phyloP scores from a whole-genome alignment of 2,888 invertebrate species.

The Apomyelois bistriatella region DNA sequence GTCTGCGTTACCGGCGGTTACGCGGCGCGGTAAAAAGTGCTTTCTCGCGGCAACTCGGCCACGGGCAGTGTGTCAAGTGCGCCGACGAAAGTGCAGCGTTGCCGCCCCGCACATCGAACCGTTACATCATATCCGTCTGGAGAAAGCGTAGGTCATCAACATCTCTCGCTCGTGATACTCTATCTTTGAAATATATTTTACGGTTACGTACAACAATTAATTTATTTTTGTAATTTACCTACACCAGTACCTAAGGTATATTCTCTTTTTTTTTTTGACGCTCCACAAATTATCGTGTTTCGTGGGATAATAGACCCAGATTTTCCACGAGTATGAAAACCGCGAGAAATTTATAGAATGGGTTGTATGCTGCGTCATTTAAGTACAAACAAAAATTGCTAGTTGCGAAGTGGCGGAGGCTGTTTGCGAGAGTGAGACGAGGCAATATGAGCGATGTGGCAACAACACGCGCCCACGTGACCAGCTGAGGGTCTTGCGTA shows the following conservation, averaged over 20 bases:
- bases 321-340: too few species aligned
- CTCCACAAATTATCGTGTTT: too few species aligned
- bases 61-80: constrained; percentile 80
- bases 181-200: neutral
- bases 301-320: too few species aligned
- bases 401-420: constrained; percentile 57
- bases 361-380: constrained; percentile 67
- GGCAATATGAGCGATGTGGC: constrained; percentile 52
- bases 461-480: constrained; percentile 74
- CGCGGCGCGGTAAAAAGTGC: constrained; percentile 74
- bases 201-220: too few species aligned
- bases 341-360: constrained; percentile 49
- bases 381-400: constrained; percentile 72
- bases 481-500: constrained; percentile 74
- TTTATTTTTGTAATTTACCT: too few species aligned
- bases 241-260: too few species aligned
- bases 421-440: constrained; percentile 58
- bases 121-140: constrained; percentile 74
- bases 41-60: constrained; percentile 77
- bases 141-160: constrained; percentile 72
- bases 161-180: constrained; percentile 27
- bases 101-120: constrained; percentile 54
- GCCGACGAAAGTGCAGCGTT: constrained; percentile 74
- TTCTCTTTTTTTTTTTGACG: too few species aligned
- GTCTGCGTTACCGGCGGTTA: constrained; percentile 64